Evolutionary conservation across 2,888 invertebrate genomes (phyloP).

Genomic region (Germaria angustata): DNA sequence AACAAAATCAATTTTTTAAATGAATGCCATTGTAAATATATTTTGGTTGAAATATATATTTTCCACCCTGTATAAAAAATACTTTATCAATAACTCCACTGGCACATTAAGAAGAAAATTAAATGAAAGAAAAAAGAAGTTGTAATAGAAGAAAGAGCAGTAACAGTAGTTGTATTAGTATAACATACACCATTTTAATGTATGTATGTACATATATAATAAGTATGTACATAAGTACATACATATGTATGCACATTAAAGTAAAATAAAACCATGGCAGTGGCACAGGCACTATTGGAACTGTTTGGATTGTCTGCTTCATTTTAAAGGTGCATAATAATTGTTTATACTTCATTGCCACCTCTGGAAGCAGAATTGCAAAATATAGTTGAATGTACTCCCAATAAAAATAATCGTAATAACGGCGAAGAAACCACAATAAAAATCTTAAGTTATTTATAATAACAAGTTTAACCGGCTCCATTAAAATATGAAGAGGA

Average conservation of each 20-base stretch:
- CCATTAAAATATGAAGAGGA: conserved; percentile 35
- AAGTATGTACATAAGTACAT: not conserved
- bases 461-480: conserved; percentile 57
- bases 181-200: not conserved
- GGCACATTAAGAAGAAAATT: conserved; percentile 33
- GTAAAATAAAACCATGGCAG: conserved; percentile 57
- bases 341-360: conserved; percentile 59
- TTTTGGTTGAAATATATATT: no score
- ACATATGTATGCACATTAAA: not conserved
- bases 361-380: conserved; percentile 40
- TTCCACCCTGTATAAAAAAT: not conserved
- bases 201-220: not conserved
- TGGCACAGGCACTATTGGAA: conserved; percentile 52
- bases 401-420: conserved; percentile 23
- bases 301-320: conserved; percentile 27
- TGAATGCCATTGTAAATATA: no score
- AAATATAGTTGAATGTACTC: conserved; percentile 60
- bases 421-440: conserved; percentile 16
- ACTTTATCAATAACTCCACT: no score
- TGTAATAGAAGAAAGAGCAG: not conserved
- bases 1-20: no score
- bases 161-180: not conserved
- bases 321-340: conserved; percentile 48
- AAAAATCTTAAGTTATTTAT: conserved; percentile 1
- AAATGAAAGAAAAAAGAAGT: conserved; percentile 18